Percentiles rank a stretch among this genome's conserved stretches.
Evolutionary conservation across 2,888 invertebrate genomes (phyloP).

Genomic region (Anarsia innoxiella): DNA sequence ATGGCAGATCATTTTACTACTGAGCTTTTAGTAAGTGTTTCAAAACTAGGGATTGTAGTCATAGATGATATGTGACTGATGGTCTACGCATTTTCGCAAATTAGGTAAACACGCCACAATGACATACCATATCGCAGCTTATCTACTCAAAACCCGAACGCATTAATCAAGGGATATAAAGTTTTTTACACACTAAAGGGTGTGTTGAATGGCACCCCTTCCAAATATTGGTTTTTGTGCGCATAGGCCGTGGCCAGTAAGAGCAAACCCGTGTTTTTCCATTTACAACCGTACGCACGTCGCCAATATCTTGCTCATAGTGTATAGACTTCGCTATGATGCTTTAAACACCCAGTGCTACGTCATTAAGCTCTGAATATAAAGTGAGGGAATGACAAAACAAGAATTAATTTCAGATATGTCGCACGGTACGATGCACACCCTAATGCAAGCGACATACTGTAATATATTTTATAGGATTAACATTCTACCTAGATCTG

Average conservation of each 20-base stretch:
- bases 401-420: conserved; percentile 73
- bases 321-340: conserved; percentile 51
- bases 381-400: conserved; percentile 74
- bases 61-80: too few relatives aligned
- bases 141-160: conserved; percentile 29
- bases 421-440: conserved; percentile 66
- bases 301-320: conserved; percentile 51
- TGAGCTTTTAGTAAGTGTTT: too few relatives aligned
- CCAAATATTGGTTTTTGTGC: conserved; percentile 74
- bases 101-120: neutral
- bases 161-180: conserved; percentile 69
- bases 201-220: conserved; percentile 65
- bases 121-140: conserved; percentile 14
- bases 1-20: too few relatives aligned
- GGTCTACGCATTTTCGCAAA: neutral
- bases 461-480: too few relatives aligned
- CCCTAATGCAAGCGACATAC: conserved; percentile 39
- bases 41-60: too few relatives aligned
- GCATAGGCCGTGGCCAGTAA: conserved; percentile 56
- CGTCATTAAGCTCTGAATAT: conserved; percentile 68
- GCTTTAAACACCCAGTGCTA: conserved; percentile 65
- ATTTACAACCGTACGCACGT: conserved; percentile 57
- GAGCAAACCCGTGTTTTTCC: conserved; percentile 71
- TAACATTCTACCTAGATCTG: too few relatives aligned
- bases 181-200: conserved; percentile 60